phyloP scores from a whole-genome alignment of 2,888 invertebrate species.

The Cosmia trapezina region DNA sequence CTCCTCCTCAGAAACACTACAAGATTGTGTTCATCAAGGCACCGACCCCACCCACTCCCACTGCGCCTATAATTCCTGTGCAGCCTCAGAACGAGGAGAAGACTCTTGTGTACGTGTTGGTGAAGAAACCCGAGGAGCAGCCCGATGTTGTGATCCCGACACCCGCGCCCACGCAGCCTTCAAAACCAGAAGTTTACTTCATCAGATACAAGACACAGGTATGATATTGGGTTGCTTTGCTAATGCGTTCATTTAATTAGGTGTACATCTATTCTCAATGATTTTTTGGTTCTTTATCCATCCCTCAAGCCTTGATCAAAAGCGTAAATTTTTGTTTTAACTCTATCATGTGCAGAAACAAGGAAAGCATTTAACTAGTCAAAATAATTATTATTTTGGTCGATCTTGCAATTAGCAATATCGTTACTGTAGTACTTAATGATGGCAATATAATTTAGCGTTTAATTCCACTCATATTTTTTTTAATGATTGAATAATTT shows the following conservation, averaged over 20 bases:
- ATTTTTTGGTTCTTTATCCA: not conserved
- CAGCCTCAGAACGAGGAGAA: slow-evolving; percentile 97
- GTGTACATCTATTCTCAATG: not conserved
- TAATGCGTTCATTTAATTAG: slow-evolving; percentile 4
- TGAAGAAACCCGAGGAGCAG: slow-evolving; percentile 96
- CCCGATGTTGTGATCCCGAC: slow-evolving; percentile 95
- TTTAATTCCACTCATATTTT: slow-evolving; percentile 1
- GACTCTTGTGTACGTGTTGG: slow-evolving; percentile 96
- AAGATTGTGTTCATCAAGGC: slow-evolving; percentile 96
- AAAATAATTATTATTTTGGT: not conserved
- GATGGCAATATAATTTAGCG: not conserved
- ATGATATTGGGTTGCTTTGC: slow-evolving; percentile 61
- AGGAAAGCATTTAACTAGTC: not conserved
- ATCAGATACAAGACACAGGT: slow-evolving; percentile 97
- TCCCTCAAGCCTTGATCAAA: not conserved
- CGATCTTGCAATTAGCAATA: not conserved
- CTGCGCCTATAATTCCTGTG: slow-evolving; percentile 91
- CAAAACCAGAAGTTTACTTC: slow-evolving; percentile 97
- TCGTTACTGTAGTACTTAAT: slow-evolving; percentile 1
- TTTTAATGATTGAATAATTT: slow-evolving; percentile 5
- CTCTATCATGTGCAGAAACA: not conserved
- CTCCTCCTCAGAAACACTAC: slow-evolving; percentile 94
- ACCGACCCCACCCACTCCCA: slow-evolving; percentile 91
- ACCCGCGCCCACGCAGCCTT: slow-evolving; percentile 95
- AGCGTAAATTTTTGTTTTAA: not conserved